phyloP scores from a whole-genome alignment of 2,888 invertebrate species.

The Brachyptera risi region DNA sequence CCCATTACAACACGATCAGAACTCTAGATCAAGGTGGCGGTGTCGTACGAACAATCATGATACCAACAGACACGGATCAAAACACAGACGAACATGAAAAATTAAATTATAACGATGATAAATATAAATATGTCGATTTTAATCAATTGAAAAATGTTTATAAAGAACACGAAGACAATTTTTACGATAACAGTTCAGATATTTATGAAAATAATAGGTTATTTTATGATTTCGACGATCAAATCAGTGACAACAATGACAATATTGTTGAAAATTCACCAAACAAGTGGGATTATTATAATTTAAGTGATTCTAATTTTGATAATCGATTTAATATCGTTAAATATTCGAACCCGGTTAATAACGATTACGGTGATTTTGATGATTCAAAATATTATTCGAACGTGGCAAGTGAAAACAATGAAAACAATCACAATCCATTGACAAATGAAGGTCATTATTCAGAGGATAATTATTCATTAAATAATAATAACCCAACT shows the following conservation, averaged over 20 bases:
- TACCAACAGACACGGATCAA: not conserved
- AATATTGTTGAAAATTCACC: not conserved
- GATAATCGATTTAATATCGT: too few relatives aligned
- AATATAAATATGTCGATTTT: not conserved
- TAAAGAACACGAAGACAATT: not conserved
- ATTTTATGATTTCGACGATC: not conserved
- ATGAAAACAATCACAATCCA: too few relatives aligned
- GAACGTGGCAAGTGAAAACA: too few relatives aligned
- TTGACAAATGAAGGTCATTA: too few relatives aligned
- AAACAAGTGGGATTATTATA: not conserved
- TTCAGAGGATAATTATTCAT: too few relatives aligned
- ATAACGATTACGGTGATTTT: too few relatives aligned
- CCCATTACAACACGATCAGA: not conserved
- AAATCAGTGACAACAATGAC: not conserved
- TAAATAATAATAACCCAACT: too few relatives aligned
- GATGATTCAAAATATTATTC: too few relatives aligned
- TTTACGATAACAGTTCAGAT: not conserved
- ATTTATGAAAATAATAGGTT: not conserved
- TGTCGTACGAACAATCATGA: not conserved
- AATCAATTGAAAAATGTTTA: not conserved
- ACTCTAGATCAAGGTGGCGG: not conserved
- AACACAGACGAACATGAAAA: not conserved
- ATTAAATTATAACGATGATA: not conserved
- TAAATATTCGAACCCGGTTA: too few relatives aligned
- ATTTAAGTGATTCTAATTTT: too few relatives aligned